Percentiles rank a stretch among this genome's conserved stretches.
phyloP scores from a whole-genome alignment of 2,113 vertebrate species.

The Athene noctua region DNA sequence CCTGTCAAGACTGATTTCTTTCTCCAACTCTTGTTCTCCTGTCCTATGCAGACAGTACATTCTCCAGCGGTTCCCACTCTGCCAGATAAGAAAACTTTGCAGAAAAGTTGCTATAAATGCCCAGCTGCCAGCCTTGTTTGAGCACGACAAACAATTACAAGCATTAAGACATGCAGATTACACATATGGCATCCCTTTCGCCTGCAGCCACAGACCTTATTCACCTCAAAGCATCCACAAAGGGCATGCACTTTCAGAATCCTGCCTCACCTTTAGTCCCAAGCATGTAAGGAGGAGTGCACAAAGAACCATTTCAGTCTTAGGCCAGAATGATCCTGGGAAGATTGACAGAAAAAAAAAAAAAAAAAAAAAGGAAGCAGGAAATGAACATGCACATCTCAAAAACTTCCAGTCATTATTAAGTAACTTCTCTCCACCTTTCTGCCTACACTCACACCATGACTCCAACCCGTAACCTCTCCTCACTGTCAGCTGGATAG shows the following conservation, averaged over 20 bases:
- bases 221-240: slow-evolving; percentile 21
- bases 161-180: not conserved
- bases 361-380: slow-evolving; percentile 48
- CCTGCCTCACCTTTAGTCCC: slow-evolving; percentile 45
- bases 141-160: slow-evolving; percentile 1
- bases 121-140: not conserved
- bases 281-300: slow-evolving; percentile 12
- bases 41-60: not conserved
- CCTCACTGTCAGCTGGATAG: not conserved
- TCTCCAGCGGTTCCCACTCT: not conserved
- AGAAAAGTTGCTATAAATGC: not conserved
- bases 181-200: not conserved
- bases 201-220: slow-evolving; percentile 2
- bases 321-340: slow-evolving; percentile 38
- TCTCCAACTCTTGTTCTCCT: not conserved
- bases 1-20: not conserved
- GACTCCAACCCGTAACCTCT: not conserved
- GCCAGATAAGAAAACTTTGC: not conserved
- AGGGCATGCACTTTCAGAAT: slow-evolving; percentile 30
- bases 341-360: slow-evolving; percentile 34
- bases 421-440: not conserved
- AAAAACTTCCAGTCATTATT: not conserved
- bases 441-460: not conserved
- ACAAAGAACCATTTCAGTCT: slow-evolving; percentile 47
- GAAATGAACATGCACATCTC: slow-evolving; percentile 1